Evolutionary conservation across 2,797 vertebrate genomes (phyloP).

Genomic region (Cebuella pygmaea): DNA sequence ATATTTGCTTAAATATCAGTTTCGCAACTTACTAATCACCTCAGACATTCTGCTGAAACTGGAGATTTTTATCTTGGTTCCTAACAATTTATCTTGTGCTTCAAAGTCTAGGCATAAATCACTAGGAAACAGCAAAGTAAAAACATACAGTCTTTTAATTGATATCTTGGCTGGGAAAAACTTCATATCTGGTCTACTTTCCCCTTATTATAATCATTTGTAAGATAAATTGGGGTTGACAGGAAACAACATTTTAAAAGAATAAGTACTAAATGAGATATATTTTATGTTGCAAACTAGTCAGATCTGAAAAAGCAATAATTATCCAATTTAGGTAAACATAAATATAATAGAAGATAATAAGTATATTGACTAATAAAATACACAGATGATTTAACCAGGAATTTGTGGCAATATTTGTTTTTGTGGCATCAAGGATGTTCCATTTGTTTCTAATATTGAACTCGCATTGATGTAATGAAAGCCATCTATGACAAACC

Average conservation of each 20-base stretch:
- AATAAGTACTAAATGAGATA: not conserved
- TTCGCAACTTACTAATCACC: not conserved
- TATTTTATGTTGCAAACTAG: not conserved
- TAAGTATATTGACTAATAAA: not conserved
- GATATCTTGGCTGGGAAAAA: not conserved
- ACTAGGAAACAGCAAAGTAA: not conserved
- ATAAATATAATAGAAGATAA: not conserved
- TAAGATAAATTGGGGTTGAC: not conserved
- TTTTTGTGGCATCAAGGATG: not conserved
- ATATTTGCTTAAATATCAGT: conserved; percentile 9
- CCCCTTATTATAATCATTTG: not conserved
- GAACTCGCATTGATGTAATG: not conserved
- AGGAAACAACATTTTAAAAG: not conserved
- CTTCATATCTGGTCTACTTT: not conserved
- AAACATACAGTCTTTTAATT: not conserved
- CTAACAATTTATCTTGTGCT: not conserved
- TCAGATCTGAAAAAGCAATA: not conserved
- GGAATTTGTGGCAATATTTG: not conserved
- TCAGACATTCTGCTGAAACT: not conserved
- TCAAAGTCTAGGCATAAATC: not conserved
- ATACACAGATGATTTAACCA: not conserved
- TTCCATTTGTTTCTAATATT: not conserved
- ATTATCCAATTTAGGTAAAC: not conserved
- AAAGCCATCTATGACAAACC: not conserved
- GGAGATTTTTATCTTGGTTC: not conserved